Conservation (phyloP, 2,888 invertebrate species). For the Microctonus hyperodae region DNA sequence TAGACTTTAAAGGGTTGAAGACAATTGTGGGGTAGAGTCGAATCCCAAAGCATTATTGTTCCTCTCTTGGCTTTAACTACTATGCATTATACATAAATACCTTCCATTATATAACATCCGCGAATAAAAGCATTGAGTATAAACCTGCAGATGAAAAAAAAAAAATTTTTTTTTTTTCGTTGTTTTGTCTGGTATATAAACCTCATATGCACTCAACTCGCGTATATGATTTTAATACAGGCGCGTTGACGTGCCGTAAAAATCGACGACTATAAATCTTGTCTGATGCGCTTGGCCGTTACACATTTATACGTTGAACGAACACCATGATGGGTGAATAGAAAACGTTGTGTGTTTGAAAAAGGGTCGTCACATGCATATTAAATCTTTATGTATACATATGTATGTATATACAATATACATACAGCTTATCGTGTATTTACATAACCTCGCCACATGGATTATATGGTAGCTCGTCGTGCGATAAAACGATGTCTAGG, state of each 20-base stretch:
- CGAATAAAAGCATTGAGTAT: background rate
- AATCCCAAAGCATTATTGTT: background rate
- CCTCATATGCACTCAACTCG: background rate
- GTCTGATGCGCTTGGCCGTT: constrained; percentile 14
- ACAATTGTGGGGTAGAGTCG: background rate
- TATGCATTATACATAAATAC: background rate
- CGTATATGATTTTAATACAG: constrained; percentile 7
- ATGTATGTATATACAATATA: background rate
- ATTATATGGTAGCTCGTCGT: constrained; percentile 26
- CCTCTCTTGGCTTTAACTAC: background rate
- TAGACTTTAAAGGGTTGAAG: constrained; percentile 4
- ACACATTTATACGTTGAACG: constrained; percentile 20
- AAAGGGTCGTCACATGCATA: constrained; percentile 10
- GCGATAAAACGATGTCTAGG: constrained; percentile 23
- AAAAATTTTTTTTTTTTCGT: background rate
- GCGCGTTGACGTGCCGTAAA: constrained; percentile 24
- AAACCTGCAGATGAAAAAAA: background rate
- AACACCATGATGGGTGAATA: background rate
- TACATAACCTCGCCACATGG: constrained; percentile 29
- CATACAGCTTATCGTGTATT: constrained; percentile 32
- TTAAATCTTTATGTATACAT: background rate
- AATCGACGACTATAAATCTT: constrained; percentile 31
- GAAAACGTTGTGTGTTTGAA: background rate
- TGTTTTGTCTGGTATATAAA: background rate
- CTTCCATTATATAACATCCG: no score